A percentile compares a stretch with the other conserved stretches of the same genome.
Conservation (phyloP, 2,888 invertebrate genomes). For the Eupithecia exiguata region DNA sequence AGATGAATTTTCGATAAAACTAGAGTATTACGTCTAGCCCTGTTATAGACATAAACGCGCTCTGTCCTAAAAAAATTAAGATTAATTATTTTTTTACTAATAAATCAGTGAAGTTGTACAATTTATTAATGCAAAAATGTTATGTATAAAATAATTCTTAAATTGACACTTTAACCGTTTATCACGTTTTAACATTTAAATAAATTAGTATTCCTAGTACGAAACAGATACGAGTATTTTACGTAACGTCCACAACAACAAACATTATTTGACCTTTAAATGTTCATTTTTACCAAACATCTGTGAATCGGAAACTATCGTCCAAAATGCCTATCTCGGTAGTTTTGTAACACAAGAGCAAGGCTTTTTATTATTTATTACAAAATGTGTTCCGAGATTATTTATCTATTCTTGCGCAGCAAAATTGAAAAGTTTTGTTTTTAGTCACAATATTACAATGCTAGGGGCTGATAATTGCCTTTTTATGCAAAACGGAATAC, state of each 20-base stretch:
- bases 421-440: constrained; percentile 40
- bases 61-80: not conserved
- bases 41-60: constrained; percentile 1
- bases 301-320: constrained; percentile 13
- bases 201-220: constrained; percentile 14
- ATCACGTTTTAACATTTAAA: constrained; percentile 17
- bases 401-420: constrained; percentile 49
- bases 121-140: not conserved
- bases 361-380: constrained; percentile 49
- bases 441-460: constrained; percentile 43
- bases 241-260: constrained; percentile 16
- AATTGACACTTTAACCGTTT: constrained; percentile 15
- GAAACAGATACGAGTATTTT: constrained; percentile 17
- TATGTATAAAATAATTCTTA: constrained; percentile 8
- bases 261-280: constrained; percentile 7
- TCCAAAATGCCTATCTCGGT: constrained; percentile 27
- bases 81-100: not conserved
- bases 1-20: not conserved
- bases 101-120: not conserved
- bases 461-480: constrained; percentile 40
- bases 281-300: constrained; percentile 6
- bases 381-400: constrained; percentile 47
- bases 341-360: constrained; percentile 49
- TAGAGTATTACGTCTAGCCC: not conserved
- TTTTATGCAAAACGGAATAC: constrained; percentile 42